A percentile compares a stretch with the other conserved stretches of the same genome.
phyloP scores from a whole-genome alignment of 1,140 invertebrate genomes.

The Neoseiulus cucumeris region DNA sequence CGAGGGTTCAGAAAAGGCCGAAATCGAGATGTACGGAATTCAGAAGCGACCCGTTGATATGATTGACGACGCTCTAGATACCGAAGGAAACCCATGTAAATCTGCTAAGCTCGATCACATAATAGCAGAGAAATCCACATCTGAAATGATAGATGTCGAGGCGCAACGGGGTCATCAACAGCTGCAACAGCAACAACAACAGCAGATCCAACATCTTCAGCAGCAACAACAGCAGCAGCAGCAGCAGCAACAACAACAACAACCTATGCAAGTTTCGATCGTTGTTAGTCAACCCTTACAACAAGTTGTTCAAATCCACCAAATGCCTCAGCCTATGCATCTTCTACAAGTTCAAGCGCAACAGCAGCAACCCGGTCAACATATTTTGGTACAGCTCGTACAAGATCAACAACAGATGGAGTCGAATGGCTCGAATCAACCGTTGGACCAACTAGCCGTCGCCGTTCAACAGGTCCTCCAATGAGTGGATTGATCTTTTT shows the following conservation, averaged over 20 bases:
- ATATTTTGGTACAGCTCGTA: not conserved
- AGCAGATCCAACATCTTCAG: not conserved
- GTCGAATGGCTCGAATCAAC: not conserved
- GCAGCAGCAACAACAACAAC: not conserved
- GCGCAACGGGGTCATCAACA: not conserved
- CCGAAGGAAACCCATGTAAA: not conserved
- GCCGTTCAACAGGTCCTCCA: not conserved
- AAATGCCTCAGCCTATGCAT: slow-evolving; percentile 12
- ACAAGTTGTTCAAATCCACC: slow-evolving; percentile 13
- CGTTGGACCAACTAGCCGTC: not conserved
- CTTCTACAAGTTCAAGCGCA: slow-evolving; percentile 5
- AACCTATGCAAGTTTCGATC: slow-evolving; percentile 7
- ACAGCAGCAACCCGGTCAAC: slow-evolving; percentile 14
- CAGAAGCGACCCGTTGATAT: not conserved
- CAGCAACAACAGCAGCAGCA: slow-evolving; percentile 1
- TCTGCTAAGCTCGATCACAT: not conserved
- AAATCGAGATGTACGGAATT: not conserved
- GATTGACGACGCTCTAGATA: not conserved
- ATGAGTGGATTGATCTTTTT: not conserved
- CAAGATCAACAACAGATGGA: not conserved
- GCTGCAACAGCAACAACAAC: not conserved
- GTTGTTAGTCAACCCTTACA: slow-evolving; percentile 6
- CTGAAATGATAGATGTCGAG: not conserved
- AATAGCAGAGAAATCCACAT: not conserved
- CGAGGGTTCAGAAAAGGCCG: not conserved